Conservation (phyloP, 2,797 vertebrate species). For the Etheostoma perlongum region DNA sequence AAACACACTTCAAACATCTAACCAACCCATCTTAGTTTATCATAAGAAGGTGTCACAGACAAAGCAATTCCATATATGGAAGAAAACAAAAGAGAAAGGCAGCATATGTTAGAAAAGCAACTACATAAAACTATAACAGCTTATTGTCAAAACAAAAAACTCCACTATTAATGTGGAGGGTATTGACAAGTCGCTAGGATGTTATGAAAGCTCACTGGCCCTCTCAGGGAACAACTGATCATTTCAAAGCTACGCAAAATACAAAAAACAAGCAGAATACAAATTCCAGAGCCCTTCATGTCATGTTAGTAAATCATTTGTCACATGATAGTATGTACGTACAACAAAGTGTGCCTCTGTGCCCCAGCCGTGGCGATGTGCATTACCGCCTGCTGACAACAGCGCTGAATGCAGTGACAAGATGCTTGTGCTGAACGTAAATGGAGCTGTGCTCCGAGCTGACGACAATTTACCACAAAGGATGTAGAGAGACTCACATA, state of each 20-base stretch:
- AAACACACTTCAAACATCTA: constrained; percentile 9
- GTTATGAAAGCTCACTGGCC: neutral
- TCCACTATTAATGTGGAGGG: neutral
- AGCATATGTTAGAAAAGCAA: neutral
- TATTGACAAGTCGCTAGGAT: constrained; percentile 13
- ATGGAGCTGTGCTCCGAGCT: constrained; percentile 10
- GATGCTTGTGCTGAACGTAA: constrained; percentile 32
- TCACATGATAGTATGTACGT: constrained; percentile 42
- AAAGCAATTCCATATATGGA: neutral
- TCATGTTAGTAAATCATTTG: constrained; percentile 50
- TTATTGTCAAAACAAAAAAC: neutral
- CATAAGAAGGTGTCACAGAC: neutral
- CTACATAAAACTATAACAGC: neutral
- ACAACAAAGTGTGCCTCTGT: constrained; percentile 22
- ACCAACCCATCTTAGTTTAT: neutral
- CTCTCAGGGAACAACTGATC: constrained; percentile 28
- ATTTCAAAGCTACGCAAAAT: constrained; percentile 15
- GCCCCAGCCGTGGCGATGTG: constrained; percentile 39
- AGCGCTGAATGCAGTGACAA: constrained; percentile 33
- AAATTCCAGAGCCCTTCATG: constrained; percentile 33
- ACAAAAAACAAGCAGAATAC: constrained; percentile 21
- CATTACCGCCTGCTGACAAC: constrained; percentile 36
- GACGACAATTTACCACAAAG: constrained; percentile 7
- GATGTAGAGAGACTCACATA: neutral
- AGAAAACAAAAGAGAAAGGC: neutral